Base-by-base conservation (phyloP, 1,140 invertebrate species). In the Colletes gigas region DNA sequence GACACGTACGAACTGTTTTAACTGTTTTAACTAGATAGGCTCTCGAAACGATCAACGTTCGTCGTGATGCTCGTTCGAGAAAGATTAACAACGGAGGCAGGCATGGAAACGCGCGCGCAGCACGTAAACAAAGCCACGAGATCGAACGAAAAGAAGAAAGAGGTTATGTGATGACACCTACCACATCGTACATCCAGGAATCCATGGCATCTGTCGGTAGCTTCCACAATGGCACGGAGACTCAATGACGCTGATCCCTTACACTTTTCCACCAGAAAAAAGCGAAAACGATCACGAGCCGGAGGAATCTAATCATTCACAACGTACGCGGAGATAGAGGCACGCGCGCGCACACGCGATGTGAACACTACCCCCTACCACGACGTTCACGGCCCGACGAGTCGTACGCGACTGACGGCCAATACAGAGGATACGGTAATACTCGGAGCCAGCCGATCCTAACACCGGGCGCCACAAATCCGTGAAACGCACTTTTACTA, bases 111-210 rank as follows among this genome's bases (percentile, higher is more conserved):
- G 82, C 82, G 81, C 75, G 85, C 74, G 67, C 68, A 57, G 57
- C 57, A 73, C 74, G 80, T 88, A 88, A 88, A 88, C 86, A 88
- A 88, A 88, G 60, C 81, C 87, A 86, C 87, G 86, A 86, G 81
- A 86, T 86, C 72, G 74, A 73, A 77, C 62, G n/a, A 15, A 17
- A 66, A 44, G 66, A 59, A 57, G 12, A 76, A 57, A 77, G 54
- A 77, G 44, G 50, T 81, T 84, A 69, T 30, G 71, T 86, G 55
- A 73, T 39, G 30, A n/a, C 76, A 89, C 91, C 69, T 91, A 92
- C 91, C 91, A 92, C 90, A 72, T 92, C 91, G 87, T 92, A 92
- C 89, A 93, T 93, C 92, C 92, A 93, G 71, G 92, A 83, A 72
- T 93, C 92, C 92, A 93, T 93, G 84, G 87, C 82, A 67, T 66